Conservation (phyloP, 1,140 invertebrate species). For the Odontomachus brunneus region DNA sequence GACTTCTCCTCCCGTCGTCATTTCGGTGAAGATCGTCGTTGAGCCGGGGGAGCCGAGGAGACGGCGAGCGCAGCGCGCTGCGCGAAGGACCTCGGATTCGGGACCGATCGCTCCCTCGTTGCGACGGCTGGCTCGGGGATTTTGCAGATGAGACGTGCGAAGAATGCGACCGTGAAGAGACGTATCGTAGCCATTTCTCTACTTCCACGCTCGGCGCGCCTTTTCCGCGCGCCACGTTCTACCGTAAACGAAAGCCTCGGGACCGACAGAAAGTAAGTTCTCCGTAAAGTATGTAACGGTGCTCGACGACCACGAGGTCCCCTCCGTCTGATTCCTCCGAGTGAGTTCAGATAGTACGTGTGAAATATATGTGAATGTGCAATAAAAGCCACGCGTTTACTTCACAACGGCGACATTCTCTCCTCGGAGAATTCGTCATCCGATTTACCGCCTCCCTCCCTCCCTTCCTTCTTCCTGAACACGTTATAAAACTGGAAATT, state of each 20-base stretch:
- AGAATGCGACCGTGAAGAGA: not conserved
- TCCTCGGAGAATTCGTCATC: not conserved
- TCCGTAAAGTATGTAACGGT: not conserved
- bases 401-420: not conserved
- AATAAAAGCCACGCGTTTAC: not conserved
- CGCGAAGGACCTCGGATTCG: conserved; percentile 5
- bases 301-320: not conserved
- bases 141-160: not conserved
- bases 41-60: not conserved
- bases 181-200: not conserved
- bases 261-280: not conserved
- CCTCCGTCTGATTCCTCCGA: not conserved
- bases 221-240: not conserved
- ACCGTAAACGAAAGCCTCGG: not conserved
- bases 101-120: conserved; percentile 9
- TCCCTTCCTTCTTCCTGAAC: too few species aligned
- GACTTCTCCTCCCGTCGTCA: not conserved
- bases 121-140: not conserved
- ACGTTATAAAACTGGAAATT: not conserved
- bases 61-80: not conserved
- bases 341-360: not conserved
- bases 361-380: conserved; percentile 1
- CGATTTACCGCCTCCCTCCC: not conserved
- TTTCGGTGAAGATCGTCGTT: conserved; percentile 19
- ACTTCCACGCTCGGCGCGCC: not conserved